Percentiles rank a stretch among this genome's conserved stretches.
phyloP scores from a whole-genome alignment of 1,140 invertebrate genomes.

The Drosophila suzukii region DNA sequence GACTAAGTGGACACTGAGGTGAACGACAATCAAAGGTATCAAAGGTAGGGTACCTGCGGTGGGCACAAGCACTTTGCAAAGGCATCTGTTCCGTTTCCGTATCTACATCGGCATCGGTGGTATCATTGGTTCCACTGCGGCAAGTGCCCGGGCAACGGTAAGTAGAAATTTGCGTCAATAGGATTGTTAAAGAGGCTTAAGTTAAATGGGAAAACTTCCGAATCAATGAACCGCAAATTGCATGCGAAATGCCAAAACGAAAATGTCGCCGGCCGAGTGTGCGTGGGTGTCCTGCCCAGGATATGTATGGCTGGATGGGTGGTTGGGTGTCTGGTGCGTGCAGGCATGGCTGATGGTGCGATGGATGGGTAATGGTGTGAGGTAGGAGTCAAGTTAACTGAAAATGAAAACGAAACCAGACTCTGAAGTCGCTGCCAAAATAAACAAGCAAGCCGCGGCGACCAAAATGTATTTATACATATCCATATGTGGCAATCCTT shows the following conservation, averaged over 20 bases:
- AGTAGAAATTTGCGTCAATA: constrained; percentile 83
- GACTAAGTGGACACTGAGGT: constrained; percentile 28
- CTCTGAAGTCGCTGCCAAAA: constrained; percentile 42
- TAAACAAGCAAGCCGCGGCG: constrained; percentile 26
- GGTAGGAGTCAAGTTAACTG: constrained; percentile 31
- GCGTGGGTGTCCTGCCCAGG: constrained; percentile 11
- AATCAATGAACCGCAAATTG: constrained; percentile 84
- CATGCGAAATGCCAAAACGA: constrained; percentile 84
- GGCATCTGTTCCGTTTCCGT: constrained; percentile 1
- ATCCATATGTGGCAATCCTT: constrained; percentile 10
- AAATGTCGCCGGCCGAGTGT: constrained; percentile 66
- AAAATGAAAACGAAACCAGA: constrained; percentile 56
- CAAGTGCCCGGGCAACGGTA: constrained; percentile 52
- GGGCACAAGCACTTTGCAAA: constrained; percentile 1
- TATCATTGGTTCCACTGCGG: not conserved
- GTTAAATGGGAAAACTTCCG: constrained; percentile 84
- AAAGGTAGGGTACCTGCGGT: constrained; percentile 1
- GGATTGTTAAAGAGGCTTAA: constrained; percentile 84
- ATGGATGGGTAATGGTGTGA: not conserved
- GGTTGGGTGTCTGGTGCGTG: not conserved
- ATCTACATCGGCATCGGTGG: not conserved
- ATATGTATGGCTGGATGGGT: constrained; percentile 8
- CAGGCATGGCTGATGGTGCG: not conserved
- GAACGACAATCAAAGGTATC: constrained; percentile 26
- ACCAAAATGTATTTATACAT: constrained; percentile 47